Base-by-base conservation (phyloP, 2,888 invertebrate species). In the Phragmatobia fuliginosa region DNA sequence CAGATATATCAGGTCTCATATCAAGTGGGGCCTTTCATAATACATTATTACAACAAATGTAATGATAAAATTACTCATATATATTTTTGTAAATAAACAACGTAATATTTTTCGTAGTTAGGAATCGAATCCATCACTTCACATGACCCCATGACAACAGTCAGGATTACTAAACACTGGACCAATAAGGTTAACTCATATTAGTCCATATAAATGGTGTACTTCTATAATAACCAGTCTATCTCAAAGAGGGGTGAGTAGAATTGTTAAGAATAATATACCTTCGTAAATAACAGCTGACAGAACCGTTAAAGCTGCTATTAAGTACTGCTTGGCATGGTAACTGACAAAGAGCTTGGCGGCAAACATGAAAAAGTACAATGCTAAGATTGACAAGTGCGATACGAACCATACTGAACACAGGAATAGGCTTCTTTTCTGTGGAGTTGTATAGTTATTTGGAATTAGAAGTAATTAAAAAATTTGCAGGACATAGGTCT, bases 361-460 rank as follows among this genome's bases (percentile, higher is more conserved):
- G 10, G 70, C 33, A 71, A 87, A 87, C 67, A 92, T 77, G 0
- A 88, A 18, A n/a, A 72, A 72, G 79, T 89, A 92, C 2, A 90
- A 21, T 0, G 76, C 62, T 65, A 91, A 65, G 8, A 94, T 86
- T 1, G 88, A 78, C 2, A 91, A n/a, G 60, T 93, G 91, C 0
- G 93, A 93, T 4, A 86, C 81, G 75, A 85, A 88, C 93, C 92
- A 94, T 33, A 92, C 28, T 0, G 88, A 80, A 59, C 86, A 84
- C 7, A 88, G 10, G 72, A 85, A 91, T 45, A 79, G 74, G 14
- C 79, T 77, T 70, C 81, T 83, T 5, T 73, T 72, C 91, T 91
- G 82, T 31, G 64, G 41, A 63, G 73, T n/a, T n/a, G n/a, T n/a
- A n/a, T n/a, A n/a, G n/a, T n/a, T n/a, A n/a, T n/a, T n/a, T n/a